A percentile compares a stretch with the other conserved stretches of the same genome.
Conservation (phyloP, 2,888 invertebrate genomes). For the Epirrita christyi region DNA sequence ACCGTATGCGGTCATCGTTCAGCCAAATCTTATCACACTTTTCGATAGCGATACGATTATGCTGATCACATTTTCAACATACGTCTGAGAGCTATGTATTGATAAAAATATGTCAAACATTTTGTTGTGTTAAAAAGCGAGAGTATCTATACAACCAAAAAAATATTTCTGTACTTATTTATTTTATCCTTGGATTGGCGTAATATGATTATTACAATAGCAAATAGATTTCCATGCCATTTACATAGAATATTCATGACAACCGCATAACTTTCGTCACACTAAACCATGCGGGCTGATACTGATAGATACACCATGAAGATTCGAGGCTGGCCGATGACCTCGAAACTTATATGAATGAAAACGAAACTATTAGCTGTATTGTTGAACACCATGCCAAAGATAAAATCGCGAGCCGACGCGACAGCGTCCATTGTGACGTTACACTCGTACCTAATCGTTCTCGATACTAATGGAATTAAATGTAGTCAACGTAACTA, state of each 20-base stretch:
- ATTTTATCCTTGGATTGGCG: neutral
- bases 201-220: neutral
- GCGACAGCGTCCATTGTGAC: conserved; percentile 44
- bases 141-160: neutral
- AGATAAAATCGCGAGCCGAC: conserved; percentile 50
- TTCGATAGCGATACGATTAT: conserved; percentile 8
- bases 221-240: neutral
- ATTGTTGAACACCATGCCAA: conserved; percentile 51
- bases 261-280: conserved; percentile 28
- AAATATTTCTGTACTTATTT: neutral
- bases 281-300: conserved; percentile 32
- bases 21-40: conserved; percentile 18
- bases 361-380: conserved; percentile 40
- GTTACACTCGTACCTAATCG: conserved; percentile 35
- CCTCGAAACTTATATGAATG: conserved; percentile 52
- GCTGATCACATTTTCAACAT: conserved; percentile 6
- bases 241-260: conserved; percentile 14
- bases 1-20: conserved; percentile 8
- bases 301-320: conserved; percentile 21
- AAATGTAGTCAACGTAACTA: conserved; percentile 1
- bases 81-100: neutral
- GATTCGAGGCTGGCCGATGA: conserved; percentile 31
- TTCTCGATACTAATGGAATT: conserved; percentile 34
- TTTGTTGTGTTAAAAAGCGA: neutral
- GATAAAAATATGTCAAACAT: neutral